Percentiles rank a stretch among this genome's conserved stretches.
Evolutionary conservation across 2,888 invertebrate genomes (phyloP).

Genomic region (Drosophila diplacantha): DNA sequence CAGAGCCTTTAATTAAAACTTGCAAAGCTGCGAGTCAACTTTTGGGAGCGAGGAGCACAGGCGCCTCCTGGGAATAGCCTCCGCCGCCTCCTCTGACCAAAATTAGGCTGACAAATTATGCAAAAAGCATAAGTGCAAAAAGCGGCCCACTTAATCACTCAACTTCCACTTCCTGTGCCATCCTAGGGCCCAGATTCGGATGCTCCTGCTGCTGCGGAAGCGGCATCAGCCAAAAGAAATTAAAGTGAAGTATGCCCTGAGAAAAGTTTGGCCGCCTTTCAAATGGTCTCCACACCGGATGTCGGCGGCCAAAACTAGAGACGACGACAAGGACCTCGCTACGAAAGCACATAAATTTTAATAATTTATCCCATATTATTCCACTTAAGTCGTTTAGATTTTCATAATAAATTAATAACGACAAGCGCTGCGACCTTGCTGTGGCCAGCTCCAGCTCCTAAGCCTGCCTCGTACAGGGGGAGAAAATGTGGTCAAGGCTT

Average conservation of each 20-base stretch:
- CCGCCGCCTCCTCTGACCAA: slow-evolving; percentile 11
- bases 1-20: slow-evolving; percentile 57
- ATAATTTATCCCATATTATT: slow-evolving; percentile 77
- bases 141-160: slow-evolving; percentile 63
- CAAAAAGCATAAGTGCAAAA: slow-evolving; percentile 68
- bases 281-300: slow-evolving; percentile 45
- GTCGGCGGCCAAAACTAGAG: slow-evolving; percentile 33
- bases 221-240: slow-evolving; percentile 60
- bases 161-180: slow-evolving; percentile 61
- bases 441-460: not conserved
- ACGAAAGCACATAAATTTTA: slow-evolving; percentile 76
- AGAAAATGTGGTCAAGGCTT: slow-evolving; percentile 6
- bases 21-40: slow-evolving; percentile 24
- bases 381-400: slow-evolving; percentile 77
- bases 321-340: slow-evolving; percentile 40
- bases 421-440: slow-evolving; percentile 60
- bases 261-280: slow-evolving; percentile 65
- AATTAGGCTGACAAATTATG: slow-evolving; percentile 63
- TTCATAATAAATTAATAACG: slow-evolving; percentile 77
- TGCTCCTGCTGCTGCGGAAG: slow-evolving; percentile 8
- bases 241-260: slow-evolving; percentile 62
- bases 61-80: slow-evolving; percentile 4
- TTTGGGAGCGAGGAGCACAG: slow-evolving; percentile 12
- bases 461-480: not conserved
- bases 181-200: slow-evolving; percentile 6